Conservation (phyloP, 2,888 invertebrate genomes). For the Ennomos quercinarius region DNA sequence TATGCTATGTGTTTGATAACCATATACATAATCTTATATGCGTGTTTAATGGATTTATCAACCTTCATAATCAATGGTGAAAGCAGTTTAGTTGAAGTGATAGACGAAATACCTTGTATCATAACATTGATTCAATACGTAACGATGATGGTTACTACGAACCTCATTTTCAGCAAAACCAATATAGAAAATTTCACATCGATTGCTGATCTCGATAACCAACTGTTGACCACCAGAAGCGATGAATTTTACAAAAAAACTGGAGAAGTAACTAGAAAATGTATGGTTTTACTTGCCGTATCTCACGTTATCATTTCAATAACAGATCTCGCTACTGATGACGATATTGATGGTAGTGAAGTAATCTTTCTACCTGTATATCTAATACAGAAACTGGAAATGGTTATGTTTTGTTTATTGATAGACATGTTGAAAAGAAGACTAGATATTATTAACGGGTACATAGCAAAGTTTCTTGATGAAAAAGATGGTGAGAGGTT, state of each 20-base stretch:
- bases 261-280: constrained; percentile 36
- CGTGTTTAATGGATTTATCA: constrained; percentile 1
- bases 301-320: constrained; percentile 38
- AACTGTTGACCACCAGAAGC: constrained; percentile 15
- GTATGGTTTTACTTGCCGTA: constrained; percentile 36
- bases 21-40: not conserved
- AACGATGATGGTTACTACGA: constrained; percentile 28
- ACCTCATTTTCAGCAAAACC: constrained; percentile 20
- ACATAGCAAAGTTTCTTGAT: constrained; percentile 52
- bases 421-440: constrained; percentile 55
- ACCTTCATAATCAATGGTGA: not conserved
- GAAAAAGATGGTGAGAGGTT: constrained; percentile 44
- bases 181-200: constrained; percentile 21
- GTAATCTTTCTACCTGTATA: constrained; percentile 46
- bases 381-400: constrained; percentile 57
- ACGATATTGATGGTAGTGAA: constrained; percentile 9
- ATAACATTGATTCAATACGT: constrained; percentile 37
- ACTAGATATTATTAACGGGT: constrained; percentile 54
- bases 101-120: constrained; percentile 38
- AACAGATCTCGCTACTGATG: constrained; percentile 27
- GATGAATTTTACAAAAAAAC: constrained; percentile 37
- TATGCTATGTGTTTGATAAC: constrained; percentile 39
- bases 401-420: constrained; percentile 54
- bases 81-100: constrained; percentile 9
- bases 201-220: constrained; percentile 27